Percentiles rank a stretch among this genome's conserved stretches.
Conservation (phyloP, 2,797 vertebrate genomes). For the Podarcis lilfordi region DNA sequence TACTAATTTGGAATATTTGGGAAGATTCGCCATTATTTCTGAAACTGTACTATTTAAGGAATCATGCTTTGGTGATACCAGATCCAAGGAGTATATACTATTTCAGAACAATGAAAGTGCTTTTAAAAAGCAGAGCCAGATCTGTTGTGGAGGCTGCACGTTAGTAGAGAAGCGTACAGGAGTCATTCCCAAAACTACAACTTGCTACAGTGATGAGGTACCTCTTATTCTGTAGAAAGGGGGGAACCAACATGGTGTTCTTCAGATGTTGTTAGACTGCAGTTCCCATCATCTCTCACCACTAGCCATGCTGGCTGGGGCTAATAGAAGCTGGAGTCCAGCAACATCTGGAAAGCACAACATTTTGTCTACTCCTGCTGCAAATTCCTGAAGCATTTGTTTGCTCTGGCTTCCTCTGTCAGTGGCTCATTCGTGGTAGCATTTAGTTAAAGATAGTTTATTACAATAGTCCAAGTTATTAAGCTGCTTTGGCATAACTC, state of each 20-base stretch:
- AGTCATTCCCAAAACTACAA: slow-evolving; percentile 34
- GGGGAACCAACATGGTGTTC: no score
- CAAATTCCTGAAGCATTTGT: slow-evolving; percentile 56
- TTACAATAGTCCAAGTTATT: slow-evolving; percentile 41
- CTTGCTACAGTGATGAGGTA: slow-evolving; percentile 31
- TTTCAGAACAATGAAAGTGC: slow-evolving; percentile 1
- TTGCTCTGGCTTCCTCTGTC: slow-evolving; percentile 57
- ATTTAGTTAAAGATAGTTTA: slow-evolving; percentile 42
- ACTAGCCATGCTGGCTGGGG: no score
- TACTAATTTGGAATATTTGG: neutral
- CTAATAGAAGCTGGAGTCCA: no score
- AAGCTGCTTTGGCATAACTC: slow-evolving; percentile 66
- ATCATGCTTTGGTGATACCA: neutral
- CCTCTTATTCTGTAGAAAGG: slow-evolving; percentile 47
- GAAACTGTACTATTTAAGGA: slow-evolving; percentile 2
- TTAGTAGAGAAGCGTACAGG: slow-evolving; percentile 40
- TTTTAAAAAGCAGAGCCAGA: neutral
- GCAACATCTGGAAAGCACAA: no score
- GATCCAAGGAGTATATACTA: neutral
- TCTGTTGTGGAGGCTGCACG: slow-evolving; percentile 1
- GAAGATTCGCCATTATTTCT: neutral
- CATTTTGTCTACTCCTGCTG: no score
- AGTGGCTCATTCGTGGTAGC: slow-evolving; percentile 34
- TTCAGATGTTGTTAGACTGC: no score
- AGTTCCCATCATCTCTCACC: no score